These are phyloP conservation scores for Mugil cephalus DNA, from an alignment of 2,113 vertebrate genomes.

Conservation along the genomic window DNA sequence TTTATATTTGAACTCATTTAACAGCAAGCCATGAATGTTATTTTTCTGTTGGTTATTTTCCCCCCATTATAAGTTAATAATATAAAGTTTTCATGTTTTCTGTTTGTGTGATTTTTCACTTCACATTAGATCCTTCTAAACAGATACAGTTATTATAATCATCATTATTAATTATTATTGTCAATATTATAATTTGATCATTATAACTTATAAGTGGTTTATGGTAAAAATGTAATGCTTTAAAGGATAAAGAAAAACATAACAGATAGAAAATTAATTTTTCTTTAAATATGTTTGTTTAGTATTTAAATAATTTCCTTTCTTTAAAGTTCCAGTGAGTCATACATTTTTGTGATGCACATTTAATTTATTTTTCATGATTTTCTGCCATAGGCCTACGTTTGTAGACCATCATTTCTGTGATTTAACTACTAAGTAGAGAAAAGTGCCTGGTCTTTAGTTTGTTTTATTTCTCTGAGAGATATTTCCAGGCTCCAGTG, in stretches of 20 bases:
- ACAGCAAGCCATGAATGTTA: background rate
- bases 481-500: background rate
- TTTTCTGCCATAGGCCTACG: background rate
- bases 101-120: background rate
- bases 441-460: background rate
- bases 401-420: too few species aligned
- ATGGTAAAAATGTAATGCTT: too few species aligned
- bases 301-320: background rate
- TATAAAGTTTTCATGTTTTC: background rate
- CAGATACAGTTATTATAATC: too few species aligned
- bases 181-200: too few species aligned
- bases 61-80: too few species aligned
- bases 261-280: background rate
- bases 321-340: background rate
- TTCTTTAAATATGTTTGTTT: background rate
- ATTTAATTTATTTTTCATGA: conserved; percentile 18
- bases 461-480: background rate
- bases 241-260: background rate
- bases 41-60: background rate
- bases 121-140: background rate
- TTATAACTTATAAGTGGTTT: too few species aligned
- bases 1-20: too few species aligned
- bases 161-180: too few species aligned
- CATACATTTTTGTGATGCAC: conserved; percentile 6
- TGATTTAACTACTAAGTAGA: too few species aligned